Evolutionary conservation across 2,888 invertebrate species (phyloP), one percentile per base, ranked within the genome.

Genomic region (Mythimna vitellina): DNA sequence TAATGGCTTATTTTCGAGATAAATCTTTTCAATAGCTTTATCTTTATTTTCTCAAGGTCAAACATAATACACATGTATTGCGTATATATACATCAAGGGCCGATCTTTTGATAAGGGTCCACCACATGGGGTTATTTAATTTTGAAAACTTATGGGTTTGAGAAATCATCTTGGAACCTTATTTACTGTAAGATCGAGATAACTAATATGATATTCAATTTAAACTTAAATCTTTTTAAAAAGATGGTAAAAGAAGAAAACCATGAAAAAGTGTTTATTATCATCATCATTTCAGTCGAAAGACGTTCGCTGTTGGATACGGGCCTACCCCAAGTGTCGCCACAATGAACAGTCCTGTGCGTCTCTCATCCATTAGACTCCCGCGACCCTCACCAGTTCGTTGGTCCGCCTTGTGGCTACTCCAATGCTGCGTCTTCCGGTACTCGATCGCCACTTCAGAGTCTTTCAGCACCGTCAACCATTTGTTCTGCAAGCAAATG

Each of bases 91-190:
- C n/a, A 70, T 68, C 25, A 69, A n/a, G 25, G 12, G 56, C 29
- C 10, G 32, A 54, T 70, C 20, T 49, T 69, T 57, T 29, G 69
- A 69, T 49, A 69, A 3, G 49, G 70, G 69, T 46, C 5, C 57
- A 38, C 49, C 69, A n/a, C 70, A 69, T n/a, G 69, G 46, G 69
- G 69, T 46, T 35, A 35, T 70, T 67, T 67, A 57, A 57, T 70
- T 70, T 57, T 57, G 17, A 38, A n/a, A 25, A 56, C 14, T 25
- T n/a, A 56, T 35, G 8, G 32, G 35, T 22, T 10, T 12, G 12
- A 9, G 6, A 20, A 14, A 20, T 62, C 25, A 20, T 62, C 25
- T 8, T 22, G 8, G 6, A 17, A 14, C 6, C 9, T 17, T 62
- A 1, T 51, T 17, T 10, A 46, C 17, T 17, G 3, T 20, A 49